Evolutionary conservation across 2,113 vertebrate genomes (phyloP), one percentile per base, ranked within the genome.

Genomic region (Nansenia antarctica): DNA sequence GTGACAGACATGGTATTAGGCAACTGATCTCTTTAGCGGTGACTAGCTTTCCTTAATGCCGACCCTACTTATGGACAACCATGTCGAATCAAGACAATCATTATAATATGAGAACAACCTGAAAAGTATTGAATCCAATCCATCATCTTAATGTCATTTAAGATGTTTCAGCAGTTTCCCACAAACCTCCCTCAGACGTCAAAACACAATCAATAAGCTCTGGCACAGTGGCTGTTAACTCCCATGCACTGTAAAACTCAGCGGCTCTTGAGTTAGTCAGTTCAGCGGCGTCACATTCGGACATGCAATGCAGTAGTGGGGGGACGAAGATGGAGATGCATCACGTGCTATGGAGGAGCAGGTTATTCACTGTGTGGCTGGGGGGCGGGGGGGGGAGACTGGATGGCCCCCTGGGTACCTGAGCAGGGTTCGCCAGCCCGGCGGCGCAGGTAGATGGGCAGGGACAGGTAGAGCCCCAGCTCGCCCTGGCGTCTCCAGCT

Each of bases 401-500:
- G 35, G 42, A 14, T 0, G 5, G 12, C 42, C 69, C 49, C 15
- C 1, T 68, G 52, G 58, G 34, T 90, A 91, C 90, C 91, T 90
- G 90, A 78, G 74, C 62, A 47, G 74, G 69, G 76, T 74, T 71
- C 82, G 57, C 32, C 29, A 7, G 71, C 76, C 45, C 81, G 79
- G 73, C 82, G 80, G 66, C 66, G 81, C 67, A 88, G 68, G 72
- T 83, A 83, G 20, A 79, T 73, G 7, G 91, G 90, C 3, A 90
- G 80, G 66, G 89, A 89, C 2, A 84, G 85, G 82, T 82, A 90
- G 53, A 78, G 76, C 47, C 81, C 80, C 0, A 68, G 79, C 72
- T 86, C 82, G 0, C 76, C 78, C 82, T 88, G 90, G 9, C 72
- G 67, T 62, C 74, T 85, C 85, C 87, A 85, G 80, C 86, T 72